Percentiles rank a stretch among this genome's conserved stretches.
Evolutionary conservation across 2,113 vertebrate species (phyloP).

Genomic region (Lasiurus borealis): DNA sequence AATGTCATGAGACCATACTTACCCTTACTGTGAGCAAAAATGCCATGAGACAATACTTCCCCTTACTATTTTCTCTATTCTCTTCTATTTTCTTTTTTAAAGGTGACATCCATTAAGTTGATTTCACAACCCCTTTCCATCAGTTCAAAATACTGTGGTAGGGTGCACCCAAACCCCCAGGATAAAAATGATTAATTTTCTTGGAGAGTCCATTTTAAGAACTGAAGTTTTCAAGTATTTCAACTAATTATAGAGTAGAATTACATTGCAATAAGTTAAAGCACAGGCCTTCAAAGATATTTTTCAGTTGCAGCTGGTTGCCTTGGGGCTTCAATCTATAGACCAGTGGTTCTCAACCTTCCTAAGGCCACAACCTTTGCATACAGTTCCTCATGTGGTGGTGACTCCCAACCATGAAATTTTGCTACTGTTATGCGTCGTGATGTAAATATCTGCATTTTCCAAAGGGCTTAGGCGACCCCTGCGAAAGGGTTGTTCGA

Average conservation of each 20-base stretch:
- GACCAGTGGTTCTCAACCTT: no score
- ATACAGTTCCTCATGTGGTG: no score
- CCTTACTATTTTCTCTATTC: not conserved
- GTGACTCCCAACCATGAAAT: no score
- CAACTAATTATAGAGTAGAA: not conserved
- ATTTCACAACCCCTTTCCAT: not conserved
- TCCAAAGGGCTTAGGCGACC: no score
- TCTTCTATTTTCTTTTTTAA: not conserved
- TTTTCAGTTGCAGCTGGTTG: not conserved
- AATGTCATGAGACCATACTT: not conserved
- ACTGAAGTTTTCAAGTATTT: not conserved
- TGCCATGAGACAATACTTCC: no score
- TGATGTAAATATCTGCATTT: no score
- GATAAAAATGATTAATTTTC: not conserved
- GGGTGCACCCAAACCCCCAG: not conserved
- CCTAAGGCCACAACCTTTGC: no score
- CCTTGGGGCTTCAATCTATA: not conserved
- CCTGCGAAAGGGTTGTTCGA: no score
- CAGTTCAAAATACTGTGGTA: not conserved
- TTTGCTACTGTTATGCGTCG: no score
- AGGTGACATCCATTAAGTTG: not conserved
- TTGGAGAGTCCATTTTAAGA: not conserved
- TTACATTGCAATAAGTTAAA: not conserved
- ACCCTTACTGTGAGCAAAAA: not conserved
- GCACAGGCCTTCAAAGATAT: not conserved